Base-by-base conservation (phyloP, 2,113 vertebrate genomes). In the Corythornis madagascariensis region DNA sequence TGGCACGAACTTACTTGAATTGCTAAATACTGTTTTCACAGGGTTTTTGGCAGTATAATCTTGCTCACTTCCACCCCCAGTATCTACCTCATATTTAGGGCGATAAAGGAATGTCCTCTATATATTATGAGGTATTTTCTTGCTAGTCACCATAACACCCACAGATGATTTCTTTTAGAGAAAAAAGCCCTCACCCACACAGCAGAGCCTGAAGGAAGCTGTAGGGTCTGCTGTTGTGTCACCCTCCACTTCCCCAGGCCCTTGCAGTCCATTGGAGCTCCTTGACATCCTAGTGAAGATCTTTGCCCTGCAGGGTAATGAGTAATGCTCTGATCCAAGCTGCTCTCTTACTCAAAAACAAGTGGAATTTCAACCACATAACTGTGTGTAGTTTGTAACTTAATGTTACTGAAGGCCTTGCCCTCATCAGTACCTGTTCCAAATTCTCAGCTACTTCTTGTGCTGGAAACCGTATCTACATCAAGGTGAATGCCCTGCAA, bases 1-100 rank as follows among this genome's bases (percentile, higher is more conserved):
- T 64, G 73, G 50, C 35, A 66, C 19, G 50, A 96, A 74, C 50
- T 92, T 86, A 64, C 66, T 66, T 93, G 56, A 84, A 93, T 90
- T 91, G 60, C 60, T 94, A 93, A 92, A 91, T 96, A 94, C 50
- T 95, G 43, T 86, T 96, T 95, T 96, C 52, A 89, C 64, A 86
- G 52, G 21, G 33, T 48, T 87, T 93, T 72, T 69, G 80, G 60
- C 38, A 85, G 85, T 83, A 92, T 94, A 93, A 45, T 83, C 91
- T 70, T 80, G 71, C 70, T 60, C 33, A 61, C 83, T 95, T 88
- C 71, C 35, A 61, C 57, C 85, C 55, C 90, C 69, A 2, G 26
- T 75, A 92, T 81, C 70, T n/a, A 70, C 42, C 88, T 92, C 56
- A 22, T 69, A 59, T 84, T 74, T 94, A 94, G 74, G 2, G 21